Percentiles rank a stretch among this genome's conserved stretches.
Evolutionary conservation across 2,113 vertebrate genomes (phyloP).

Genomic region (Neotoma lepida): DNA sequence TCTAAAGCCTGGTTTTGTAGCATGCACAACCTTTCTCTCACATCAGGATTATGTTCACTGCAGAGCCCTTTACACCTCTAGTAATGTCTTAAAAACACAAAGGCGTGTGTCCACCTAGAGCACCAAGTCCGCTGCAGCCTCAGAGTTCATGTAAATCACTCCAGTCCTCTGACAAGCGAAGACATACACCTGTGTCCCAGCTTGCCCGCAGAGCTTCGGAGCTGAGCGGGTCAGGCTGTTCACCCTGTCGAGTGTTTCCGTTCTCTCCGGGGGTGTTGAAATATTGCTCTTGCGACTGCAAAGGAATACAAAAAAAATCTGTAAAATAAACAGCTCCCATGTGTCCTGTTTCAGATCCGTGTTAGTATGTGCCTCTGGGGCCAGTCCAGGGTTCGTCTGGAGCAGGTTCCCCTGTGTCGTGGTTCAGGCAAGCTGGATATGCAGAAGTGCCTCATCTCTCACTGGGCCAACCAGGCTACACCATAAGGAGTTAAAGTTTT

Average conservation of each 20-base stretch:
- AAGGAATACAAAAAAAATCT: background rate
- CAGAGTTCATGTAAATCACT: conserved; percentile 74
- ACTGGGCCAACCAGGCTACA: rapidly evolving
- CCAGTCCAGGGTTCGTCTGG: background rate
- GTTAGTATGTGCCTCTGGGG: background rate
- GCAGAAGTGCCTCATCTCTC: background rate
- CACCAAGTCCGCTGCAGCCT: conserved; percentile 47
- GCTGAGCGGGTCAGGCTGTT: conserved; percentile 51
- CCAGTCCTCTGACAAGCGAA: conserved; percentile 73
- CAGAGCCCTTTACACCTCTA: conserved; percentile 39
- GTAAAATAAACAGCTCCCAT: background rate
- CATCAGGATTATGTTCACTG: background rate
- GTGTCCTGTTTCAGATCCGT: background rate
- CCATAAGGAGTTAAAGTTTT: conserved; percentile 70
- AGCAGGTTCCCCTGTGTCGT: background rate
- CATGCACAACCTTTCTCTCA: background rate
- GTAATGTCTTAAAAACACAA: conserved; percentile 72
- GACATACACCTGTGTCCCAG: conserved; percentile 50
- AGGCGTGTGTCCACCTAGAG: conserved; percentile 62
- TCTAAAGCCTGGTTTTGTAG: conserved; percentile 8
- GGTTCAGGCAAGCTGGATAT: background rate
- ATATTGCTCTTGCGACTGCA: conserved; percentile 30
- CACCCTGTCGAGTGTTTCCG: conserved; percentile 45
- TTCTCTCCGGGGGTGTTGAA: conserved; percentile 39
- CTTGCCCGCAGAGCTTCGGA: background rate